A percentile compares a stretch with the other conserved stretches of the same genome.
Conservation (phyloP, 2,113 vertebrate species). For the Trematomus loennbergii region DNA sequence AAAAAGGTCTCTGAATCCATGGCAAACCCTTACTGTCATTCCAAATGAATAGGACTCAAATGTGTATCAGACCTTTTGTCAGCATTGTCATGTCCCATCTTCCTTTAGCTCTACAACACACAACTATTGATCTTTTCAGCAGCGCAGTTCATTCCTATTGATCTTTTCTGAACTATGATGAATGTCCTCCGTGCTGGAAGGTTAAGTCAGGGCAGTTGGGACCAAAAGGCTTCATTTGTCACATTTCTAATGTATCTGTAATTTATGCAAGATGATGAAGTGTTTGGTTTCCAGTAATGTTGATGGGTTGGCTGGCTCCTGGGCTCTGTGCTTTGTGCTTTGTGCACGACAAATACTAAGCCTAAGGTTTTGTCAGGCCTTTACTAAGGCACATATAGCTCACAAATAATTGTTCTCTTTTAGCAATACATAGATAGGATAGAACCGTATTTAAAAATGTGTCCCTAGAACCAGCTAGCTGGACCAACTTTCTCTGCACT, state of each 20-base stretch:
- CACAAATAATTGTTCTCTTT: background rate
- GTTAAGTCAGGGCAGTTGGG: constrained; percentile 49
- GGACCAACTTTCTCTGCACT: background rate
- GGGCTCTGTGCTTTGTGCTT: background rate
- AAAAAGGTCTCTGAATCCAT: constrained; percentile 4
- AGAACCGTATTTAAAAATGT: background rate
- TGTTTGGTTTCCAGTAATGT: constrained; percentile 5
- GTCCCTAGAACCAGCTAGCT: background rate
- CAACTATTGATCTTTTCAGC: constrained; percentile 76
- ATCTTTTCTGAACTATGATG: constrained; percentile 75
- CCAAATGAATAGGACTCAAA: constrained; percentile 61
- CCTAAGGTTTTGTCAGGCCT: background rate
- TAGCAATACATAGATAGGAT: background rate
- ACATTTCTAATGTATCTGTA: constrained; percentile 28
- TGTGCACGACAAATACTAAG: background rate
- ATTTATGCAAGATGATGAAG: constrained; percentile 26
- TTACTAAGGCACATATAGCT: background rate
- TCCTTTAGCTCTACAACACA: constrained; percentile 67
- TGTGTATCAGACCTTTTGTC: constrained; percentile 67
- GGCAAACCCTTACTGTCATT: constrained; percentile 17
- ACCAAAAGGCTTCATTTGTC: constrained; percentile 42
- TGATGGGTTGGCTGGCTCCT: background rate
- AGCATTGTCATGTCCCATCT: constrained; percentile 76
- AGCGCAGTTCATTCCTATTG: constrained; percentile 77
- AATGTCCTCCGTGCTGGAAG: constrained; percentile 60